Evolutionary conservation across 2,888 invertebrate genomes (phyloP), one percentile per base, ranked within the genome.

Genomic region (Callyntrura guangdongensis): DNA sequence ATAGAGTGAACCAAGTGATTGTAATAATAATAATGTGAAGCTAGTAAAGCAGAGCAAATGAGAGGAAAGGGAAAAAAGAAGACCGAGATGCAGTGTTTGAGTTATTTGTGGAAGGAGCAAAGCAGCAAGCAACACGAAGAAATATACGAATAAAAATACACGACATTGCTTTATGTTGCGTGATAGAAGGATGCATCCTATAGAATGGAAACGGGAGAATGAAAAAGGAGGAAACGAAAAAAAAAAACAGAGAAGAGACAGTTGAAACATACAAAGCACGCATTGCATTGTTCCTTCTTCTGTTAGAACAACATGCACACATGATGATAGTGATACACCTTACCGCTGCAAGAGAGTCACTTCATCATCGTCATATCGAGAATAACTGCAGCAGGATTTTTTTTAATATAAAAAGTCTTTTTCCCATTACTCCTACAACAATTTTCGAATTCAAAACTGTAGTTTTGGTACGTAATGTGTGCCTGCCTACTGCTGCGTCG

Each of bases 151-250:
- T 36, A 36, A 2, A 36, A 6, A 36, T 36, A 36, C 36, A 36
- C 36, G 36, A 45, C n/a, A 72, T 77, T 72, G 82, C 82, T 77
- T 86, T 77, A 86, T 79, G 88, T 82, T 82, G 88, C 88, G 82
- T 88, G 87, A 82, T 88, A 20, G 82, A 88, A 82, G 74, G 72
- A 82, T 88, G 67, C 82, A 79, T 79, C 86, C 27, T 6, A 69
- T 36, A 36, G 72, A 49, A 77, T 12, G 72, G 59, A 20, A 85
- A 20, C 17, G 74, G 61, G 61, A 82, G 36, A 22, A 72, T 53
- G 17, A 86, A 17, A 67, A 22, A 84, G 12, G 53, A 25, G n/a
- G 25, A 25, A 72, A 53, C 45, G 9, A 25, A 67, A 22, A 84
- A 4, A 84, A 72, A 49, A 61, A 74, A 36, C 47, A 67, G 64